These are phyloP conservation scores for Drosophila tani DNA, from an alignment of 1,140 invertebrate genomes.

Conservation along the genomic window DNA sequence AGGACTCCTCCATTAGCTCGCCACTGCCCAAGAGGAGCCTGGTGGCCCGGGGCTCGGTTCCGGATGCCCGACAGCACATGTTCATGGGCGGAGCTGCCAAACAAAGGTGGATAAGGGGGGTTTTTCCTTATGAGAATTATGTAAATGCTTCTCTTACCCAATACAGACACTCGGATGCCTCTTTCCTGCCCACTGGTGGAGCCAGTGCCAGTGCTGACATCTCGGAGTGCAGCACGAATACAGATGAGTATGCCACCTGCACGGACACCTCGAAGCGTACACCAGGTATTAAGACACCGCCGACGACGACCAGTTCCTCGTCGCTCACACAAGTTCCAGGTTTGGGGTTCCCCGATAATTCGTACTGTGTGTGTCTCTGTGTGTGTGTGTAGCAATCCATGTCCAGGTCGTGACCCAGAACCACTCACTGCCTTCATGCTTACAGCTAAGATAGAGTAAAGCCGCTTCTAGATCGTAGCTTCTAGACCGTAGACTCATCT, in stretches of 20 bases:
- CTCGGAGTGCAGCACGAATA: slow-evolving; percentile 93
- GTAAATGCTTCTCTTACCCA: no score
- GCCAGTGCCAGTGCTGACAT: slow-evolving; percentile 90
- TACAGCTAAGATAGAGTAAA: slow-evolving; percentile 21
- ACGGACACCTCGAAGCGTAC: slow-evolving; percentile 92
- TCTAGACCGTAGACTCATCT: slow-evolving; percentile 38
- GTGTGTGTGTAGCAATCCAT: slow-evolving; percentile 48
- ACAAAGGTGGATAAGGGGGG: slow-evolving; percentile 46
- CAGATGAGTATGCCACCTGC: slow-evolving; percentile 93
- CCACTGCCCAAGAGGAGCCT: slow-evolving; percentile 64
- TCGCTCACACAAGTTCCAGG: slow-evolving; percentile 85
- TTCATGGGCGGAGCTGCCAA: slow-evolving; percentile 53
- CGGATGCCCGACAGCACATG: slow-evolving; percentile 64
- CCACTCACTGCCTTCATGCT: slow-evolving; percentile 18
- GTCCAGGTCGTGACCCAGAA: slow-evolving; percentile 1
- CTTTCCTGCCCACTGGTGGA: slow-evolving; percentile 49
- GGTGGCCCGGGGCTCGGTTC: slow-evolving; percentile 60
- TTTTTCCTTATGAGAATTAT: accelerated
- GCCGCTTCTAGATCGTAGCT: slow-evolving; percentile 19
- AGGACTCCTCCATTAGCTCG: slow-evolving; percentile 37
- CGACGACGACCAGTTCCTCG: slow-evolving; percentile 84
- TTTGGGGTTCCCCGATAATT: slow-evolving; percentile 65
- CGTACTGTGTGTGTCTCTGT: slow-evolving; percentile 35
- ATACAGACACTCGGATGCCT: slow-evolving; percentile 66
- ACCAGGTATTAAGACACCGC: slow-evolving; percentile 85